Percentiles rank a stretch among this genome's conserved stretches.
Evolutionary conservation across 2,797 vertebrate genomes (phyloP).

Genomic region (Arnoldichthys spilopterus): DNA sequence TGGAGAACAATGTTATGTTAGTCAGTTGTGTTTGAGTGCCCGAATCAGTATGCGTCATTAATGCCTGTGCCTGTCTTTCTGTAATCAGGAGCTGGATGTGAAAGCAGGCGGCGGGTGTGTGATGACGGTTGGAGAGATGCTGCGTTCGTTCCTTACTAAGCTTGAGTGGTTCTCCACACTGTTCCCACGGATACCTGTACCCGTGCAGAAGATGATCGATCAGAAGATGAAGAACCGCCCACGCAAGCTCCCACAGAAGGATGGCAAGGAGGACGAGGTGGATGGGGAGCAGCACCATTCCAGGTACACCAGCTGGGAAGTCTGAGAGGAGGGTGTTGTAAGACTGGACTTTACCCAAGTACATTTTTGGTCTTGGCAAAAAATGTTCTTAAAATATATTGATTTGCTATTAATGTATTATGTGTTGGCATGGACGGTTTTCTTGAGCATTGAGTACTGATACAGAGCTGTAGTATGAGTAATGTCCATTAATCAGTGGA

Average conservation of each 20-base stretch:
- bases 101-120: slow-evolving; percentile 97
- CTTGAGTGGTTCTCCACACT: slow-evolving; percentile 99
- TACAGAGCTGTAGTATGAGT: too few species aligned
- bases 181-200: slow-evolving; percentile 97
- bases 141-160: slow-evolving; percentile 97
- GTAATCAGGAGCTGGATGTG: slow-evolving; percentile 95
- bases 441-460: too few species aligned
- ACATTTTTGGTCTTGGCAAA: not conserved
- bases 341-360: not conserved
- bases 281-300: slow-evolving; percentile 86
- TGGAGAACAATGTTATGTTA: not conserved
- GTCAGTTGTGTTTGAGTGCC: not conserved
- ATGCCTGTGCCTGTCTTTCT: slow-evolving; percentile 34
- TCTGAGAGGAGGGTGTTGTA: too few species aligned
- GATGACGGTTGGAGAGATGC: slow-evolving; percentile 98
- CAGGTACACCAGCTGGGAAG: slow-evolving; percentile 74
- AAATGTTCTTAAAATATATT: too few species aligned
- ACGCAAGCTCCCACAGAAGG: slow-evolving; percentile 88
- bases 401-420: not conserved
- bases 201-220: slow-evolving; percentile 97
- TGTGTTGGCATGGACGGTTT: too few species aligned
- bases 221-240: slow-evolving; percentile 95
- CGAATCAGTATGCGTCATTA: slow-evolving; percentile 24
- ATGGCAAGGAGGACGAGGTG: slow-evolving; percentile 82
- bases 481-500: not conserved